Evolutionary conservation across 2,113 vertebrate genomes (phyloP), one percentile per base, ranked within the genome.

Genomic region (Petrocephalus zakoni): DNA sequence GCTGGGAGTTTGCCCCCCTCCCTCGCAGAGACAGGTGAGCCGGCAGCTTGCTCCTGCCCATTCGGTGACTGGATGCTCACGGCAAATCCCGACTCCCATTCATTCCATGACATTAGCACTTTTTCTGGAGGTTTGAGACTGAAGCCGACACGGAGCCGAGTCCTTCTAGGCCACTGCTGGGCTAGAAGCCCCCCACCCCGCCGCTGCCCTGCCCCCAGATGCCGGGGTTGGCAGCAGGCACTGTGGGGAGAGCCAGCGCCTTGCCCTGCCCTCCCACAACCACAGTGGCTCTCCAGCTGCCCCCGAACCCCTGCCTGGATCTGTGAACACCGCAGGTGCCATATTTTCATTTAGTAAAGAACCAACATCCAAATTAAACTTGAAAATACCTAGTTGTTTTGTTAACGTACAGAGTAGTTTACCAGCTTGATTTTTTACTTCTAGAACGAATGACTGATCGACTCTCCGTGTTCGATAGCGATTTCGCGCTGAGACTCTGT

Each of bases 401-500:
- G 88, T 92, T 88, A 91, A 93, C 87, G 89, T 91, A 90, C 93
- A 94, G 92, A 92, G 94, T 95, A 93, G 93, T 95, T 95, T 94
- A 94, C 93, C 91, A 90, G 90, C 88, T 92, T 90, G 56, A 86
- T 86, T 89, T 92, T 89, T 88, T 89, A 90, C 92, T 94, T 92
- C 90, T 90, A 90, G 87, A 90, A 92, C 92, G 87, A 90, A 91
- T 92, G 92, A 94, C 61, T 93, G 89, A 93, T 93, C 92, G 94
- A 92, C 93, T 94, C 93, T 92, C 90, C 90, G 90, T 95, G 93
- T 94, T 94, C 92, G 94, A 95, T 94, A 94, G 93, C 93, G 91
- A 93, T 95, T 93, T 92, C 90, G 92, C 94, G 94, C 92, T 94
- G 91, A 94, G 94, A 94, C 95, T 94, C 93, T 96, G 93, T 95